Base-by-base conservation (phyloP, 2,888 invertebrate species). In the Plebejus anna region DNA sequence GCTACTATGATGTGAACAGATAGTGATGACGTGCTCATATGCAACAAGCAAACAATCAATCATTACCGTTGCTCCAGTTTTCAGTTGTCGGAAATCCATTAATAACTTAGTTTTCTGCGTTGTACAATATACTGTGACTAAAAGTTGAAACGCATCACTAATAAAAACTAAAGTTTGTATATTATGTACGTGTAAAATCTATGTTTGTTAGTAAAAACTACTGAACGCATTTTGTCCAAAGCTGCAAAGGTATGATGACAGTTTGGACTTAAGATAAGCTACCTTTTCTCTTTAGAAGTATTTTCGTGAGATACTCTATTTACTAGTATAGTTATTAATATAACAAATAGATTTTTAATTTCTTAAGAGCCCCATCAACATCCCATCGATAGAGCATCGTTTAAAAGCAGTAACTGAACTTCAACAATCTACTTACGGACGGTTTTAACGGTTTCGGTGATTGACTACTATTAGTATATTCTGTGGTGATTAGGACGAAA, bases 31-130 rank as follows among this genome's bases (percentile, higher is more conserved):
- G 66, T 66, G 66, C 13, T 36, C 66, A 66, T 9, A 61, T 32
- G 32, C 66, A 66, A 66, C 66, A 32, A 32, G 32, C 32, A 66
- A 66, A 36, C 66, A 36, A 66, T 66, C 66, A 66, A 66, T 66
- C 66, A 66, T 36, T 28, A 61, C 66, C 22, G 32, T 16, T 66
- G 38, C 38, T 42, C 22, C 38, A 51, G 42, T 71, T 66, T 66
- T 66, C 66, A 36, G 5, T 13, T 13, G 66, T 66, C 66, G 66
- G 66, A 66, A 66, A 66, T 66, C 32, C 66, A 66, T 66, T 66
- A 66, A 66, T 32, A 36, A 11, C 22, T 61, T 6, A 66, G 16
- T 61, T 61, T 61, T 61, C 11, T 28, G 28, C 11, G 61, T 9
- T 61, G 11, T 61, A 2, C 22, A 59, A 59, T 59, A 59, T 59